A percentile compares a stretch with the other conserved stretches of the same genome.
Conservation (phyloP, 2,113 vertebrate species). For the Hyperopisus bebe region DNA sequence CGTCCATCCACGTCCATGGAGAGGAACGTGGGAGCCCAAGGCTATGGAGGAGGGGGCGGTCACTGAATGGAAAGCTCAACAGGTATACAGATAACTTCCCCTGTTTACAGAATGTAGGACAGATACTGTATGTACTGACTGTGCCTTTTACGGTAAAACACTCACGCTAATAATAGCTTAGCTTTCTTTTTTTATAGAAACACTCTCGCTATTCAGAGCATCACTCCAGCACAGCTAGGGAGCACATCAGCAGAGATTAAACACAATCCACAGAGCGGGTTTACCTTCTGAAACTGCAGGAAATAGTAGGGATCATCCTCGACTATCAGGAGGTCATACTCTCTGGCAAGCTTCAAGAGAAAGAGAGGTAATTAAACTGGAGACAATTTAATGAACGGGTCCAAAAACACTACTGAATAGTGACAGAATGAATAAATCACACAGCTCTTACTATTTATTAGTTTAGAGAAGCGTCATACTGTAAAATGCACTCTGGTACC, state of each 20-base stretch:
- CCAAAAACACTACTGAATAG: neutral
- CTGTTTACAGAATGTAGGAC: neutral
- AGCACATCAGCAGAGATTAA: neutral
- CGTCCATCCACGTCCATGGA: constrained; percentile 66
- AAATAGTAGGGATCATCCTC: constrained; percentile 98
- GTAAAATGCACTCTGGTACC: constrained; percentile 50
- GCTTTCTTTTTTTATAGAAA: neutral
- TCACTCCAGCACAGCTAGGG: neutral
- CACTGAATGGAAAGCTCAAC: neutral
- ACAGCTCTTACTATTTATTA: neutral
- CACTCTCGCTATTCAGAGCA: neutral
- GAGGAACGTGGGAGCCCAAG: constrained; percentile 63
- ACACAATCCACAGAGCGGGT: neutral
- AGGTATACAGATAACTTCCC: neutral
- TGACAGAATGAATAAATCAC: neutral
- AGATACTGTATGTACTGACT: neutral
- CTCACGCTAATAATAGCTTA: neutral
- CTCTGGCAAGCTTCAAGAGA: constrained; percentile 72
- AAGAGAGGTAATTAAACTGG: neutral
- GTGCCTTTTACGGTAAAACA: neutral
- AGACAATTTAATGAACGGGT: neutral
- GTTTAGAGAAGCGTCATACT: neutral
- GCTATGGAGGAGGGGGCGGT: constrained; percentile 37
- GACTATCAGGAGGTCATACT: constrained; percentile 88
- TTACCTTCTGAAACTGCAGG: constrained; percentile 89